phyloP scores from a whole-genome alignment of 2,797 vertebrate species.

The Morelia viridis region DNA sequence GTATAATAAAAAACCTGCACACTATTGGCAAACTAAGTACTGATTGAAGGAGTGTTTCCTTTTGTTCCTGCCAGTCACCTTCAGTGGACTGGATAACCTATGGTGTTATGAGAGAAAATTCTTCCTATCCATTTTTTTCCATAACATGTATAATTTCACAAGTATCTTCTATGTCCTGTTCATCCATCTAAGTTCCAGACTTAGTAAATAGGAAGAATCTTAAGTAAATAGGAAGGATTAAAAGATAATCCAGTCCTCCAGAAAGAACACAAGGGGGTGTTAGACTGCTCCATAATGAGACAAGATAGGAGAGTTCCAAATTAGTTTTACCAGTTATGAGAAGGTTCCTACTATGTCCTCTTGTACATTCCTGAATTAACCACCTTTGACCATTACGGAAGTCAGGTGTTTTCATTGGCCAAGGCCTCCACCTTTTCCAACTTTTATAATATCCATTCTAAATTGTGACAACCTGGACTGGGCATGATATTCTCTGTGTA shows the following conservation, averaged over 20 bases:
- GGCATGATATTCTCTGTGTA: neutral
- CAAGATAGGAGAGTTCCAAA: neutral
- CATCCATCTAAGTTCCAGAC: neutral
- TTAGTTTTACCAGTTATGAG: neutral
- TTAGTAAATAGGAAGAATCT: neutral
- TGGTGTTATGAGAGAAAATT: neutral
- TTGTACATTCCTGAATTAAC: neutral
- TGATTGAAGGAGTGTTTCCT: neutral
- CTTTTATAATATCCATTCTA: neutral
- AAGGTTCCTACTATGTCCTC: neutral
- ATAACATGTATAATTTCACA: neutral
- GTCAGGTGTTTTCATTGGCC: neutral
- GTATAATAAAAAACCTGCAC: neutral
- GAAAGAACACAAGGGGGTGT: neutral
- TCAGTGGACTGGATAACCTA: no score
- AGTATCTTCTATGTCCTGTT: neutral
- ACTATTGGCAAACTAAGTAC: neutral
- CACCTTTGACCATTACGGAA: neutral
- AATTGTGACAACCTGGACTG: neutral
- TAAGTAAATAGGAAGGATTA: neutral
- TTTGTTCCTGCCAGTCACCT: neutral
- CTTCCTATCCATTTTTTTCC: neutral
- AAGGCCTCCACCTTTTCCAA: neutral
- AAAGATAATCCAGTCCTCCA: neutral
- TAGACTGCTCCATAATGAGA: neutral